phyloP scores from a whole-genome alignment of 2,797 vertebrate species.

The Urosaurus nigricauda region DNA sequence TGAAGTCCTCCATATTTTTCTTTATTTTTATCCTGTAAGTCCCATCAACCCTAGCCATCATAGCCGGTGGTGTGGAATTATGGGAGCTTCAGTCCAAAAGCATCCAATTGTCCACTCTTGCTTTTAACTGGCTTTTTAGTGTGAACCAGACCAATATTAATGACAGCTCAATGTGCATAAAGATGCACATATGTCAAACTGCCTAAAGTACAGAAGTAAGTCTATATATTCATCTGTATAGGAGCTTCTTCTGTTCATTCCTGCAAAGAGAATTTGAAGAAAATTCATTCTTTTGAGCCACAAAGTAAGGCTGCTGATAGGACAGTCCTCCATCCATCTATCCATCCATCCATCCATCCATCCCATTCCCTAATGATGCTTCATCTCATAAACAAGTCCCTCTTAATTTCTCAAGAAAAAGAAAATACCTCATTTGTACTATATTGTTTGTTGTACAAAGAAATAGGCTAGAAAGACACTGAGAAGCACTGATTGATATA shows the following conservation, averaged over 20 bases:
- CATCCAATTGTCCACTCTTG: not conserved
- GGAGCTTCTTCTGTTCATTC: too few species aligned
- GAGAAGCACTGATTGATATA: constrained; percentile 31
- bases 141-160: not conserved
- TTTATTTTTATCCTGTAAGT: too few species aligned
- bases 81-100: too few species aligned
- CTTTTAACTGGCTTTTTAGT: not conserved
- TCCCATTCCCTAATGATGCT: constrained; percentile 41
- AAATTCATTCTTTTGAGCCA: constrained; percentile 57
- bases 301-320: constrained; percentile 64
- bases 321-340: constrained; percentile 12
- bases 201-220: not conserved
- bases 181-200: not conserved
- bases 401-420: constrained; percentile 39
- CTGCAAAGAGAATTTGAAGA: not conserved
- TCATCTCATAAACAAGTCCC: constrained; percentile 43
- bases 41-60: too few species aligned
- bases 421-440: constrained; percentile 59
- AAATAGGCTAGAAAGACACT: constrained; percentile 45
- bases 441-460: constrained; percentile 39
- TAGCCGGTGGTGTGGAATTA: too few species aligned
- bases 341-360: not conserved
- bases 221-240: not conserved
- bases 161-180: not conserved
- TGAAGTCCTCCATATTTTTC: not conserved